A percentile compares a stretch with the other conserved stretches of the same genome.
phyloP scores from a whole-genome alignment of 2,797 vertebrate genomes.

The Holocentrus rufus region DNA sequence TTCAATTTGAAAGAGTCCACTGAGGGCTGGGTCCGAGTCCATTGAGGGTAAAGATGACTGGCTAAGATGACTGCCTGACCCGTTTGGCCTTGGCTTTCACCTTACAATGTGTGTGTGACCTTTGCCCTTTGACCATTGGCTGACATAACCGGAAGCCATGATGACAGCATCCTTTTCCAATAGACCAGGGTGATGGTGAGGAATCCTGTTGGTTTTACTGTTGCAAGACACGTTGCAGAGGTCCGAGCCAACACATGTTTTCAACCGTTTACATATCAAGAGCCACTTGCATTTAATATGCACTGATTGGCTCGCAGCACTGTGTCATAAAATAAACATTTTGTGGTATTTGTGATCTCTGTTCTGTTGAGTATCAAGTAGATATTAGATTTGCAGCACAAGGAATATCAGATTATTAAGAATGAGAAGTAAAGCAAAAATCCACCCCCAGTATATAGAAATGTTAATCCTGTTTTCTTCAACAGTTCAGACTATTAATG shows the following conservation, averaged over 20 bases:
- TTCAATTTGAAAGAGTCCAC: conserved; percentile 99
- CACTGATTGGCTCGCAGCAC: conserved; percentile 43
- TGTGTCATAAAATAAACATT: conserved; percentile 7
- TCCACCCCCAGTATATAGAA: background rate
- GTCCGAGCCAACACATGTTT: conserved; percentile 67
- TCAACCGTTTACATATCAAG: conserved; percentile 25
- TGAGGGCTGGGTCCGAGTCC: conserved; percentile 99
- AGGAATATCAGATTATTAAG: background rate
- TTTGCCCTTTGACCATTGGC: conserved; percentile 99
- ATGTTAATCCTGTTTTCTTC: background rate
- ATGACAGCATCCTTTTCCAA: conserved; percentile 99
- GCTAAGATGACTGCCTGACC: conserved; percentile 99
- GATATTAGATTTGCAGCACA: conserved; percentile 3
- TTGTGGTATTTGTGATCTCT: conserved; percentile 1
- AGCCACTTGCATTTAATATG: background rate
- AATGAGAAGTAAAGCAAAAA: background rate
- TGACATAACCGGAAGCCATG: conserved; percentile 99
- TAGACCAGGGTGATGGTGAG: conserved; percentile 99
- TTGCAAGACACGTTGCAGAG: conserved; percentile 75
- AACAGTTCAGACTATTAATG: background rate
- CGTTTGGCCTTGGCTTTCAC: conserved; percentile 99
- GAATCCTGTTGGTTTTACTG: conserved; percentile 93
- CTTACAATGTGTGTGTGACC: conserved; percentile 99
- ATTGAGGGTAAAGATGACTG: conserved; percentile 94
- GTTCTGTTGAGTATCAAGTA: conserved; percentile 11